phyloP scores from a whole-genome alignment of 2,797 vertebrate genomes.

The Gymnodraco acuticeps region DNA sequence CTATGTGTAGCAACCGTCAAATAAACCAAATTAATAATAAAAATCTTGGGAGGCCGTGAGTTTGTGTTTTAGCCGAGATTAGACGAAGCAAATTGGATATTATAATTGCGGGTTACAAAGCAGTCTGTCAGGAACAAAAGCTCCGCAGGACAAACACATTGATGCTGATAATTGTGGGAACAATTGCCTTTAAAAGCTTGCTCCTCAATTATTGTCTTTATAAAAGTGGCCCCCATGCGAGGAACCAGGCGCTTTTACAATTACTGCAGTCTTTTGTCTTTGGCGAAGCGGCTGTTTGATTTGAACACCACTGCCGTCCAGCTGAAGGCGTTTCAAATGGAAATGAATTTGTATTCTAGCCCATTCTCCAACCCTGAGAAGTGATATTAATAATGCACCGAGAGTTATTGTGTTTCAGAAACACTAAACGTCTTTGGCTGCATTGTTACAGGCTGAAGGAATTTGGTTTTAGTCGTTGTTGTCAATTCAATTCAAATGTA shows the following conservation, averaged over 20 bases:
- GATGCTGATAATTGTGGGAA: constrained; percentile 58
- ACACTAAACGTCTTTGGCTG: not conserved
- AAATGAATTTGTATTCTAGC: constrained; percentile 55
- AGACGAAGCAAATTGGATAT: constrained; percentile 34
- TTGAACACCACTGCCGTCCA: constrained; percentile 3
- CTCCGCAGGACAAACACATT: constrained; percentile 25
- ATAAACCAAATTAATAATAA: not conserved
- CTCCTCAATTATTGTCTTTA: constrained; percentile 56
- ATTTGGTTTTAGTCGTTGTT: not conserved
- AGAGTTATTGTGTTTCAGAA: constrained; percentile 31
- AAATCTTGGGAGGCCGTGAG: not conserved
- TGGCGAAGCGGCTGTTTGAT: constrained; percentile 21
- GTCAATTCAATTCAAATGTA: not conserved
- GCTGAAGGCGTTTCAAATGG: constrained; percentile 21
- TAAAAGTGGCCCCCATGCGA: constrained; percentile 31
- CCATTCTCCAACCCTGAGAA: constrained; percentile 2
- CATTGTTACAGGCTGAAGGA: not conserved
- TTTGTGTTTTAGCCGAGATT: constrained; percentile 26
- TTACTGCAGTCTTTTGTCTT: constrained; percentile 45
- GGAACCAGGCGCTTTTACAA: constrained; percentile 38
- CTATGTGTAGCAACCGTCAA: not conserved
- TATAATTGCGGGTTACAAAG: constrained; percentile 42
- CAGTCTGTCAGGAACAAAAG: constrained; percentile 37
- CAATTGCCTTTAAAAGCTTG: constrained; percentile 49
- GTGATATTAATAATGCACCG: constrained; percentile 49